Evolutionary conservation across 1,140 invertebrate genomes (phyloP).

Genomic region (Ips nitidus): DNA sequence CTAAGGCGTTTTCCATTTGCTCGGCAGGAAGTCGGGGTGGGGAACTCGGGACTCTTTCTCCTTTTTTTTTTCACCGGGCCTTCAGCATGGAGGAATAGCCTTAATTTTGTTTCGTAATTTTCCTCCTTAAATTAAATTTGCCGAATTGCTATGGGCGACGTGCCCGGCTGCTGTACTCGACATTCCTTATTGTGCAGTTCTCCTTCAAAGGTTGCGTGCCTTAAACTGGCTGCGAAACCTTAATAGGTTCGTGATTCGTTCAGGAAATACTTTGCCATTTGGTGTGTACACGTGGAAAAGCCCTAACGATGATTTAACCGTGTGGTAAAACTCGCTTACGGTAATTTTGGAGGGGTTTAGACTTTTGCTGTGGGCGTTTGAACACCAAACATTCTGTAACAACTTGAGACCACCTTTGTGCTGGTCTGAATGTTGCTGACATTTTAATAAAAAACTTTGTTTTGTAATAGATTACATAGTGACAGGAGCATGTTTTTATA

Average conservation of each 20-base stretch:
- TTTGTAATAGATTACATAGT: no score
- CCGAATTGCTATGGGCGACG: conserved; percentile 32
- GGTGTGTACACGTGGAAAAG: no score
- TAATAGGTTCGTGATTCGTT: conserved; percentile 12
- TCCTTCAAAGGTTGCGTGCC: conserved; percentile 18
- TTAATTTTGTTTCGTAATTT: conserved; percentile 34
- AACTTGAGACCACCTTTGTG: no score
- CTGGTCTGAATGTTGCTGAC: no score
- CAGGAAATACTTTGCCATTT: no score
- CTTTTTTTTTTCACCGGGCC: background rate
- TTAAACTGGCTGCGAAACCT: conserved; percentile 5
- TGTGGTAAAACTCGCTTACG: no score
- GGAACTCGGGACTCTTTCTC: conserved; percentile 8
- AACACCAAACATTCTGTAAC: no score
- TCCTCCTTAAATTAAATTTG: conserved; percentile 33
- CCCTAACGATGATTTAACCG: no score
- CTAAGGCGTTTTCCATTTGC: conserved; percentile 23
- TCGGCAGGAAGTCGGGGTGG: conserved; percentile 10
- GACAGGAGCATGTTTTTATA: no score
- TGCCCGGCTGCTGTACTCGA: conserved; percentile 23
- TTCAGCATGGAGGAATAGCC: conserved; percentile 16
- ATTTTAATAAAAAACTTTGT: no score
- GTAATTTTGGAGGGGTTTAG: no score
- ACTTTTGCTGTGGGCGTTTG: no score
- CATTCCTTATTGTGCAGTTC: conserved; percentile 24